These are phyloP conservation scores for Mimachlamys varia DNA, from an alignment of 2,888 invertebrate genomes.

Conservation along the genomic window DNA sequence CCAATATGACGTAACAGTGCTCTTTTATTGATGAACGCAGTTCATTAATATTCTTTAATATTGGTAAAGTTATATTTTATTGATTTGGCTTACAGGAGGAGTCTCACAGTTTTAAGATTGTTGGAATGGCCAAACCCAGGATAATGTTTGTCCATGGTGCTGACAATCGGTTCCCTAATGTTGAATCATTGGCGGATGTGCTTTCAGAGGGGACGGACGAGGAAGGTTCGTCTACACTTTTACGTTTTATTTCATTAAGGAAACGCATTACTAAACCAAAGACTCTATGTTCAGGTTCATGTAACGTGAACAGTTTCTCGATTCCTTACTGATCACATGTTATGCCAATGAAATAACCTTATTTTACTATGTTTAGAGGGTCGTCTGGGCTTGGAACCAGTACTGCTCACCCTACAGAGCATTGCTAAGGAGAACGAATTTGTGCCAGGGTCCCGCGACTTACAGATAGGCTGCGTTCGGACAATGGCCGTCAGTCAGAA, in stretches of 20 bases:
- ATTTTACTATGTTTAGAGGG: conserved; percentile 52
- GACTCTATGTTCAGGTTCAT: no score
- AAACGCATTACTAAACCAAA: no score
- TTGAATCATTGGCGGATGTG: conserved; percentile 75
- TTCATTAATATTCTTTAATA: not conserved
- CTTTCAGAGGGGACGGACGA: conserved; percentile 68
- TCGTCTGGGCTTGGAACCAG: conserved; percentile 57
- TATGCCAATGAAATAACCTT: no score
- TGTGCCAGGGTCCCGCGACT: conserved; percentile 69
- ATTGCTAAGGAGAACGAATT: conserved; percentile 74
- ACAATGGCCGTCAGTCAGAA: conserved; percentile 80
- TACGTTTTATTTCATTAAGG: no score
- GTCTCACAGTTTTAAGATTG: conserved; percentile 75
- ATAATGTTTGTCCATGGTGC: conserved; percentile 78
- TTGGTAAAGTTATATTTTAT: not conserved
- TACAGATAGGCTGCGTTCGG: conserved; percentile 78
- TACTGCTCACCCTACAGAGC: conserved; percentile 75
- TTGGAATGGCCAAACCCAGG: conserved; percentile 73
- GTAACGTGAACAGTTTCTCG: no score
- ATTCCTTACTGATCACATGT: no score
- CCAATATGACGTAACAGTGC: no score
- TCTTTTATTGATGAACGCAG: not conserved
- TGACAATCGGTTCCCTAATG: conserved; percentile 70
- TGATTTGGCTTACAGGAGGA: conserved; percentile 71
- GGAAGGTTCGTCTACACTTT: conserved; percentile 60